These are phyloP conservation scores for Anabas testudineus DNA, from an alignment of 2,797 vertebrate genomes.

Conservation along the genomic window DNA sequence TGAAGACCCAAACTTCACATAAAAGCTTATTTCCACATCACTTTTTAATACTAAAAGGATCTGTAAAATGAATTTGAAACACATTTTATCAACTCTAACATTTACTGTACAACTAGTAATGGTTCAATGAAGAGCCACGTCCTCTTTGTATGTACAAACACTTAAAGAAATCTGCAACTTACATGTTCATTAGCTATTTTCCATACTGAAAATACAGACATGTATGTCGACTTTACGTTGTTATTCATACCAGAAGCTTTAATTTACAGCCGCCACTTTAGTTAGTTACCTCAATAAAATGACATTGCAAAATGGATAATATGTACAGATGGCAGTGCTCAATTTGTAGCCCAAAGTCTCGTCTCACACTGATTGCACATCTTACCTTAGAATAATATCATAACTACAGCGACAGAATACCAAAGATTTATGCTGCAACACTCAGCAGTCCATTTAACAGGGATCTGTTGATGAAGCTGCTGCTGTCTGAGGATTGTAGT, in stretches of 20 bases:
- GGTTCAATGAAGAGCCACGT: neutral
- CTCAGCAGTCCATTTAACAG: slow-evolving; percentile 41
- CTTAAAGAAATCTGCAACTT: neutral
- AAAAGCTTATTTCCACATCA: slow-evolving; percentile 13
- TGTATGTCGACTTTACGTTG: slow-evolving; percentile 8
- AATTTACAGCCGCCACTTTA: slow-evolving; percentile 39
- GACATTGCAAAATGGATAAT: slow-evolving; percentile 18
- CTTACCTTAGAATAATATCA: slow-evolving; percentile 66
- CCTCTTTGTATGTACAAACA: neutral
- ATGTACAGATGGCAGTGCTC: slow-evolving; percentile 29
- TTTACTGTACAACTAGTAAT: neutral
- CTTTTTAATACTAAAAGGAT: neutral
- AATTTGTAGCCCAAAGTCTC: slow-evolving; percentile 7
- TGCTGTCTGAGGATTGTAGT: slow-evolving; percentile 1
- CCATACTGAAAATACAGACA: slow-evolving; percentile 11
- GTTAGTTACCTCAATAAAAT: slow-evolving; percentile 13
- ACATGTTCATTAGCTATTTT: slow-evolving; percentile 9
- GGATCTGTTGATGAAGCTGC: slow-evolving; percentile 43
- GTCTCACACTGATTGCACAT: slow-evolving; percentile 29
- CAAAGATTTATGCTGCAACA: slow-evolving; percentile 20
- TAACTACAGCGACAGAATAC: slow-evolving; percentile 56
- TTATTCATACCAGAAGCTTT: slow-evolving; percentile 14
- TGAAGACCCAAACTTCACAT: slow-evolving; percentile 26
- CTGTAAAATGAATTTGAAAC: no score
- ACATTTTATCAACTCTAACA: neutral